Conservation (phyloP, 2,888 invertebrate genomes). For the Notodonta dromedarius region DNA sequence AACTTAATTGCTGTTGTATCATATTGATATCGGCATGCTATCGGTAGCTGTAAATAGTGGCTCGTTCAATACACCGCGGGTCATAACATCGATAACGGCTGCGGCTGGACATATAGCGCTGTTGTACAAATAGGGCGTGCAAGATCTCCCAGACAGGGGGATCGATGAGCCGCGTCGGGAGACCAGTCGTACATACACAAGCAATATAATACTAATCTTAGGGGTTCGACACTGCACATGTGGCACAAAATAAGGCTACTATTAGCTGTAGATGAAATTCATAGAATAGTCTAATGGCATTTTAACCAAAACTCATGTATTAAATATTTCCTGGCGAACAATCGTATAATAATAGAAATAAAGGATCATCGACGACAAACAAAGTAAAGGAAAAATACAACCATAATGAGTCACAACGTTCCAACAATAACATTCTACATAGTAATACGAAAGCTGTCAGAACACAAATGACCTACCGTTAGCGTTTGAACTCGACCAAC, state of each 20-base stretch:
- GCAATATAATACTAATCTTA: background rate
- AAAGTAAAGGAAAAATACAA: no score
- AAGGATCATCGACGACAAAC: no score
- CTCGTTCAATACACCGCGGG: slow-evolving; percentile 10
- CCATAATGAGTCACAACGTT: no score
- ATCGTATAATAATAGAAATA: no score
- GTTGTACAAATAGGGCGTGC: slow-evolving; percentile 4
- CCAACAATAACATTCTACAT: no score
- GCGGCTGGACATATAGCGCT: slow-evolving; percentile 4
- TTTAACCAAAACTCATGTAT: no score
- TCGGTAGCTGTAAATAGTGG: slow-evolving; percentile 21
- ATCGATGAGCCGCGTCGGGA: slow-evolving; percentile 9
- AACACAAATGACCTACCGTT: background rate
- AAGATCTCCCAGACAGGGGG: slow-evolving; percentile 1
- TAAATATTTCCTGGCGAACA: no score
- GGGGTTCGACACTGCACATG: background rate
- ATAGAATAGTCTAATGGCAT: no score
- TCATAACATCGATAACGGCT: background rate
- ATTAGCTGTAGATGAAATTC: no score
- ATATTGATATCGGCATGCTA: slow-evolving; percentile 11
- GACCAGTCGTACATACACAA: slow-evolving; percentile 1
- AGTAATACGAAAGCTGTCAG: no score
- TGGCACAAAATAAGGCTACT: background rate
- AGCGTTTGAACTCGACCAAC: background rate
- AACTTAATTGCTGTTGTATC: background rate